Evolutionary conservation across 1,140 invertebrate species (phyloP).

Genomic region (Drosophila biarmipes): DNA sequence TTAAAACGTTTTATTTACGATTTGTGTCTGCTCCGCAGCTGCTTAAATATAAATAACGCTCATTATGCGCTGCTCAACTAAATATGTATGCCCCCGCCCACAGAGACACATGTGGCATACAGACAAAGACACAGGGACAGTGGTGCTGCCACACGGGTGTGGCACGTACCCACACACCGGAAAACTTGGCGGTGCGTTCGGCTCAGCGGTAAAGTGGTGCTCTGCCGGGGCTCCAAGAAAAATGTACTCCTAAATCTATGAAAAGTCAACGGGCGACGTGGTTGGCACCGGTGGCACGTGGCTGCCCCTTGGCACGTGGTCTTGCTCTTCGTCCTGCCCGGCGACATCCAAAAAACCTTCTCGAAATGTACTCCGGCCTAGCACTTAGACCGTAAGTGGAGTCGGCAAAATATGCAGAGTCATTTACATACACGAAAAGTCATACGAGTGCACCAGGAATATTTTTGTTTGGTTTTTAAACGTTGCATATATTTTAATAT

Average conservation of each 20-base stretch:
- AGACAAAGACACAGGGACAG: conserved; percentile 42
- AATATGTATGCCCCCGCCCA: conserved; percentile 40
- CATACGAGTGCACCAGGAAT: conserved; percentile 2
- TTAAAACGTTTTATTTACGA: conserved; percentile 58
- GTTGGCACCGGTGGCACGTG: conserved; percentile 51
- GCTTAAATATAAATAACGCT: conserved; percentile 75
- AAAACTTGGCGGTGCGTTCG: conserved; percentile 17
- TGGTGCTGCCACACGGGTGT: conserved; percentile 16
- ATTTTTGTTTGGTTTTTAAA: background rate
- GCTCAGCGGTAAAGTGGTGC: conserved; percentile 27
- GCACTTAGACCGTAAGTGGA: conserved; percentile 27
- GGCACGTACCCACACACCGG: conserved; percentile 49
- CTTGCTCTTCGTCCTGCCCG: background rate
- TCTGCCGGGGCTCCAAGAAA: conserved; percentile 52
- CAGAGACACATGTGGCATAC: conserved; percentile 50
- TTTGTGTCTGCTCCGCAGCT: conserved; percentile 58
- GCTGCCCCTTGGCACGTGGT: conserved; percentile 58
- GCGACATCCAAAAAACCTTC: conserved; percentile 33
- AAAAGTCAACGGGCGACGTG: conserved; percentile 74
- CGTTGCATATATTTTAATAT: too few species aligned
- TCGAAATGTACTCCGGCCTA: conserved; percentile 35
- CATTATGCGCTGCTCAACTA: conserved; percentile 68
- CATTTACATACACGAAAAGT: conserved; percentile 18
- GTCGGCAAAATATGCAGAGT: conserved; percentile 34
- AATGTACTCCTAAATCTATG: conserved; percentile 80